phyloP scores from a whole-genome alignment of 2,113 vertebrate species.

The Hypanus sabinus region DNA sequence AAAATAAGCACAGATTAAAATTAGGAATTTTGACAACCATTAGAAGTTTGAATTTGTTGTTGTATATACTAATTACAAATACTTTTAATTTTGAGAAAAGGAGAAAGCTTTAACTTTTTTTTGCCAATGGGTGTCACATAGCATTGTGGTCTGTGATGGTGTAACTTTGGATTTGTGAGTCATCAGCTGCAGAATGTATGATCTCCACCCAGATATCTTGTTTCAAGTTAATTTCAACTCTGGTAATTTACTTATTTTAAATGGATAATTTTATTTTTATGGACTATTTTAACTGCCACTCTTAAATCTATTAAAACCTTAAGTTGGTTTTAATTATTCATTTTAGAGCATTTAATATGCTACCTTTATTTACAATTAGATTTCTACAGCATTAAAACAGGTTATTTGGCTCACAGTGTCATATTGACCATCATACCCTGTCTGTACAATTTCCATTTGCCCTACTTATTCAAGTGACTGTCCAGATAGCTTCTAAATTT shows the following conservation, averaged over 20 bases:
- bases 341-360: background rate
- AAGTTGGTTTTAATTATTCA: background rate
- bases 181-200: background rate
- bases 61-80: background rate
- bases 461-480: too few species aligned
- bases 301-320: background rate
- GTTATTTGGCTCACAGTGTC: too few species aligned
- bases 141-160: background rate
- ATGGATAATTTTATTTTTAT: too few species aligned
- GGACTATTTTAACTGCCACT: background rate
- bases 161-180: background rate
- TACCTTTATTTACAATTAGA: background rate
- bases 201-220: background rate
- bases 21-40: background rate
- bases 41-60: background rate
- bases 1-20: background rate
- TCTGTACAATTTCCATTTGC: too few species aligned
- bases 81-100: background rate
- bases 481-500: too few species aligned
- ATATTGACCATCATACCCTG: too few species aligned
- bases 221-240: background rate
- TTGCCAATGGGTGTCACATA: too few species aligned
- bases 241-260: background rate
- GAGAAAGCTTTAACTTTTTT: too few species aligned
- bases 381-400: too few species aligned